Evolutionary conservation across 2,888 invertebrate genomes (phyloP), one percentile per base, ranked within the genome.

Genomic region (Punctoribates punctum): DNA sequence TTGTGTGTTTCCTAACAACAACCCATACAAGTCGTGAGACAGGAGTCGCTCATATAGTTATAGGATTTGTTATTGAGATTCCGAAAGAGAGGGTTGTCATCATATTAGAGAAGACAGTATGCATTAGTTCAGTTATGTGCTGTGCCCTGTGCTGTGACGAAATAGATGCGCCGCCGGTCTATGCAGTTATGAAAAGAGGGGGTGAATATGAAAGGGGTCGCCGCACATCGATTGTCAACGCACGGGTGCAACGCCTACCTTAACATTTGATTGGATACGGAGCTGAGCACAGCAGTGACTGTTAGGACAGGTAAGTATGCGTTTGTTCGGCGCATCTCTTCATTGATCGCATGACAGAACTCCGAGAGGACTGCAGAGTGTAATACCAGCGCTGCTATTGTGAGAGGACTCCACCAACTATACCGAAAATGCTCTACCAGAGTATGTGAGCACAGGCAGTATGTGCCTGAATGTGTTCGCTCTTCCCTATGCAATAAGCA

Each of bases 291-390:
- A 65, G 25, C 3, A n/a, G n/a, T 23, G 23, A 46, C 70, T 70
- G 70, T 46, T 65, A 70, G 70, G 70, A 70, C 70, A 70, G 70
- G 70, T 70, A 70, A 70, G 25, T 70, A 70, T 70, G 70, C 42
- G 70, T 70, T 70, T 70, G 29, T 70, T 70, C 34, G 46, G 70
- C 70, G 70, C 70, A 70, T 70, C 70, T 70, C 46, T 38, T 34
- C 65, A 60, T 29, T 60, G 70, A 70, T 70, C 70, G 70, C 70
- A 70, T 70, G 70, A 70, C 70, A 70, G 67, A 38, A 46, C 38
- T 34, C 51, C 8, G 34, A 34, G 34, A 65, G 65, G n/a, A 34
- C 11, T 65, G 34, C 34, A 34, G 8, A n/a, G n/a, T n/a, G n/a
- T n/a, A 34, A 38, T 17, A 27, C 34, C 38, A 65, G 65, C 20